phyloP scores from a whole-genome alignment of 2,797 vertebrate genomes.

The Sebastes nivosus region DNA sequence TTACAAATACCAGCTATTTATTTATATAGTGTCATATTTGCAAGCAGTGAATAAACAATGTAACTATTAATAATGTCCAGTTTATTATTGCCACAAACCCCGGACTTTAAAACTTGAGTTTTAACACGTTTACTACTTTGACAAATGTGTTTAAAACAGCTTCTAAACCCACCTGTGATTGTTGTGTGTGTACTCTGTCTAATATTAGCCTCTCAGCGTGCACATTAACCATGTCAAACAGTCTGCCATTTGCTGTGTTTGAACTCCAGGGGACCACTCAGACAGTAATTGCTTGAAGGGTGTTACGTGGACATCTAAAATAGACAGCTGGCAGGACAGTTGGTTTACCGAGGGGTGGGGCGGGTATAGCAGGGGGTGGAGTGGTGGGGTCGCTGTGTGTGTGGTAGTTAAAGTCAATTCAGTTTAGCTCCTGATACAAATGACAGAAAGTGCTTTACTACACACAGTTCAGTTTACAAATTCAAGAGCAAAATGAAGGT shows the following conservation, averaged over 20 bases:
- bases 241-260: conserved; percentile 41
- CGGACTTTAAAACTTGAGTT: not conserved
- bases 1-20: not conserved
- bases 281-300: conserved; percentile 51
- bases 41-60: too few relatives aligned
- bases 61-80: too few relatives aligned
- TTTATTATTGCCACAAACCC: not conserved
- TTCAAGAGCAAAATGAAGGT: not conserved
- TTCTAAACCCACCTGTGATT: not conserved
- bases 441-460: not conserved
- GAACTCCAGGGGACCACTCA: conserved; percentile 54
- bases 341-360: conserved; percentile 16
- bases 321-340: conserved; percentile 63
- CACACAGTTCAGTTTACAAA: not conserved
- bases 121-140: not conserved
- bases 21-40: not conserved
- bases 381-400: not conserved
- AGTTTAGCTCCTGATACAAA: conserved; percentile 13
- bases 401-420: not conserved
- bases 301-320: conserved; percentile 54
- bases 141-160: not conserved
- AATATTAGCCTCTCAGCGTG: conserved; percentile 10
- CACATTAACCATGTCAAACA: conserved; percentile 2
- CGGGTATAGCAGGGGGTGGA: not conserved
- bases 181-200: not conserved